Evolutionary conservation across 2,888 invertebrate species (phyloP), one percentile per base, ranked within the genome.

Genomic region (Dinocampus coccinellae): DNA sequence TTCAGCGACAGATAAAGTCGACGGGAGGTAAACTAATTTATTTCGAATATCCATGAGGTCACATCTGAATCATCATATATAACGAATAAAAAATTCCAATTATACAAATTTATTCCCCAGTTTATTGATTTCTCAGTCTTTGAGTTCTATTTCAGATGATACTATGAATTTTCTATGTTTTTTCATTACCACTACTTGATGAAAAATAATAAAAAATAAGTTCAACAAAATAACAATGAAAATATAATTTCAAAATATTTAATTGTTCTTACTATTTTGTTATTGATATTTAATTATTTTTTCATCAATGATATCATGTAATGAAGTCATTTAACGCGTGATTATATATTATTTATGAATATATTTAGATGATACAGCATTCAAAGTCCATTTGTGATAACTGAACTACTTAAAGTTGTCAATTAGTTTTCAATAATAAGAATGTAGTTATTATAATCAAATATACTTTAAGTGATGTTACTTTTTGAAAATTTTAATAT

Each of bases 91-190:
- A 22, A 58, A 26, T 55, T 22, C 60, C 47, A 53, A n/a, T 64
- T 20, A 16, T 47, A 20, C 53, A 55, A 53, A 69, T 72, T 34
- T 47, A 71, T 57, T 47, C 58, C 61, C 57, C 52, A 63, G 69
- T 36, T 69, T 72, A 74, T 74, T 74, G 74, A 74, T 74, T 74
- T 72, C 71, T 69, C 69, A 69, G 63, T 62, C 62, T 69, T 60
- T 58, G n/a, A 29, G 0, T 16, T 29, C 4, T 16, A 58, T 58
- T 24, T 29, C 10, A 29, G n/a, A 29, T 7, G 7, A 24, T 11
- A 6, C 1, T 3, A 22, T 20, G 52, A 22, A 53, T 22, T 20
- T 22, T 53, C 10, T 22, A 9, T 10, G 10, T 53, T 20, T 22
- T 22, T 53, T 1, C 42, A 42, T n/a, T 53, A n/a, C n/a, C n/a